Conservation (phyloP, 2,113 vertebrate species). For the Uropsilus gracilis region DNA sequence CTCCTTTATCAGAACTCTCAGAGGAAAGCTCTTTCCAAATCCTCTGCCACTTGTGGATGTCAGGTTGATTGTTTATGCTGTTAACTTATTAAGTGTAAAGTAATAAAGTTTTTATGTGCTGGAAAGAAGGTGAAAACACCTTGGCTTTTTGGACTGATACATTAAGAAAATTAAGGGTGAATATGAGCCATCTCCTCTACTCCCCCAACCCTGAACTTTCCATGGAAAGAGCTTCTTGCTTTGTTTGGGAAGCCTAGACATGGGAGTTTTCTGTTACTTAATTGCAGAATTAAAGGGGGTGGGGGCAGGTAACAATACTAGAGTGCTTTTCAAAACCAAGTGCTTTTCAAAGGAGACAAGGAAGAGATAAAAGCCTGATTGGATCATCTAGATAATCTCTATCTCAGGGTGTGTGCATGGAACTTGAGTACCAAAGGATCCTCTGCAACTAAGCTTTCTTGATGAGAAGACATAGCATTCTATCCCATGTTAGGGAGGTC, state of each 20-base stretch:
- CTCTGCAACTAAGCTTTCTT: not conserved
- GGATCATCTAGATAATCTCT: not conserved
- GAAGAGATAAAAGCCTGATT: not conserved
- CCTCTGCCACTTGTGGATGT: not conserved
- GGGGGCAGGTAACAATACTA: not conserved
- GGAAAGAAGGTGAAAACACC: slow-evolving; percentile 46
- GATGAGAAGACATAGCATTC: not conserved
- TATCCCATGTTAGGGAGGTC: not conserved
- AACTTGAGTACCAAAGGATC: not conserved
- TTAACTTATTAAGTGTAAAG: slow-evolving; percentile 66
- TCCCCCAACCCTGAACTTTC: not conserved
- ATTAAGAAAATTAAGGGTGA: slow-evolving; percentile 65
- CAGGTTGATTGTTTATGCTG: slow-evolving; percentile 54
- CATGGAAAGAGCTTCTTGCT: not conserved
- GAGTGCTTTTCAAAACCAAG: not conserved
- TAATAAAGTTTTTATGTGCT: slow-evolving; percentile 52
- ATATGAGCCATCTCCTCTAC: not conserved
- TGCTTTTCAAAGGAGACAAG: not conserved
- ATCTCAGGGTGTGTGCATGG: not conserved
- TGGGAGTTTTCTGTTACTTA: not conserved
- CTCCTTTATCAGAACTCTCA: slow-evolving; percentile 15
- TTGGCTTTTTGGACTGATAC: slow-evolving; percentile 48
- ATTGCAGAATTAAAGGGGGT: not conserved
- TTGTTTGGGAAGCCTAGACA: not conserved
- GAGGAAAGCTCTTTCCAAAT: not conserved